Evolutionary conservation across 1,140 invertebrate genomes (phyloP).

Genomic region (Drosophila leontia): DNA sequence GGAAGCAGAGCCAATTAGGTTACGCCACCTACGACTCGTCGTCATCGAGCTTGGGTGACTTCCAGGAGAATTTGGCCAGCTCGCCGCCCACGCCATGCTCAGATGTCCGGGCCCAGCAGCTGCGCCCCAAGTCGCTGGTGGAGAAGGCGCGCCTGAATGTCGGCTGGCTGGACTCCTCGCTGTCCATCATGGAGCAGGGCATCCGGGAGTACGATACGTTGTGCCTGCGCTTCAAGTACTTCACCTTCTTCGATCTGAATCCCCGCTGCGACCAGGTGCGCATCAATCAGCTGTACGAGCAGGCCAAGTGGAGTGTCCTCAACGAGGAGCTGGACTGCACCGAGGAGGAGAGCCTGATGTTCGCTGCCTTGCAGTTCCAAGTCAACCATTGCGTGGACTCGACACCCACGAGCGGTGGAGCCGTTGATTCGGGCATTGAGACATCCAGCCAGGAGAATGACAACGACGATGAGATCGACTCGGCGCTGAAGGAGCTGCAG

Average conservation of each 20-base stretch:
- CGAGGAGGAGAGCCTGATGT: constrained; percentile 99
- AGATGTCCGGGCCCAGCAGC: constrained; percentile 90
- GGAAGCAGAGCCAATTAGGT: constrained; percentile 78
- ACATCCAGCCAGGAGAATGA: constrained; percentile 84
- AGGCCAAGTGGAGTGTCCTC: constrained; percentile 98
- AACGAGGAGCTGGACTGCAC: constrained; percentile 99
- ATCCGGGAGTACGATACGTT: constrained; percentile 97
- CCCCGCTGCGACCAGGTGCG: constrained; percentile 97
- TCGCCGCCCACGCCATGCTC: constrained; percentile 91
- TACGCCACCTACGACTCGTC: constrained; percentile 77
- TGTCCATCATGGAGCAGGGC: constrained; percentile 99
- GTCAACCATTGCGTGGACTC: constrained; percentile 94
- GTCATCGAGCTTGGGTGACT: constrained; percentile 87
- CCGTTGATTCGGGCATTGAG: constrained; percentile 82
- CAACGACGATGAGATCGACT: constrained; percentile 93
- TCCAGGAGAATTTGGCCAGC: constrained; percentile 91
- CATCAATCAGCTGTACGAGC: constrained; percentile 99
- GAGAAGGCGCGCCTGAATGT: constrained; percentile 99
- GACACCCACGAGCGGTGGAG: constrained; percentile 86
- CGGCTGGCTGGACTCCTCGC: constrained; percentile 98
- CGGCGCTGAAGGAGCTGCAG: constrained; percentile 95
- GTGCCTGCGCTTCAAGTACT: constrained; percentile 94
- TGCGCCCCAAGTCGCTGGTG: constrained; percentile 95
- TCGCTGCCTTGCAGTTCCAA: constrained; percentile 98
- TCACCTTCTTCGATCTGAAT: constrained; percentile 97